phyloP scores from a whole-genome alignment of 2,113 vertebrate genomes.

The Leptobrachium leishanense region DNA sequence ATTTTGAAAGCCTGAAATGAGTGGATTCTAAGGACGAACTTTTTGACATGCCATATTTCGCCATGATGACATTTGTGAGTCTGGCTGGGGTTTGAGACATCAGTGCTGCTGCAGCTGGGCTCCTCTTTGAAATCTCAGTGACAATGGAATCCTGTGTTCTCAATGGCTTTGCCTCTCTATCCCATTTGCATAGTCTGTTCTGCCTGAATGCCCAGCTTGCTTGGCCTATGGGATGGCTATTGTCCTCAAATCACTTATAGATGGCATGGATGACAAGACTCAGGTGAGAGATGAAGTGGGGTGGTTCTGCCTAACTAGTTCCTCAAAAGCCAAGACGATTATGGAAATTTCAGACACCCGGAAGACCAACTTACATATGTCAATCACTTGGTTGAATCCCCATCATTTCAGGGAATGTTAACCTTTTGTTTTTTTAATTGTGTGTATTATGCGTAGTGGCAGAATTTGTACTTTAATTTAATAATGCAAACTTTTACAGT shows the following conservation, averaged over 20 bases:
- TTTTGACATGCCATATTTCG: conserved; percentile 66
- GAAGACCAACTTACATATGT: neutral
- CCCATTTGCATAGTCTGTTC: conserved; percentile 83
- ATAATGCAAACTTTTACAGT: too few species aligned
- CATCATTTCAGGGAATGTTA: too few species aligned
- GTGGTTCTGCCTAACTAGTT: conserved; percentile 52
- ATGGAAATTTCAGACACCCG: conserved; percentile 56
- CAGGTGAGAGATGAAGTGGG: conserved; percentile 77
- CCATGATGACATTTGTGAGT: conserved; percentile 68
- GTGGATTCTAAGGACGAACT: conserved; percentile 60
- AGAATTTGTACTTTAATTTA: too few species aligned
- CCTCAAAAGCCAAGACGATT: conserved; percentile 12
- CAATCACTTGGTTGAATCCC: neutral
- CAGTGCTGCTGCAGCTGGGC: conserved; percentile 76
- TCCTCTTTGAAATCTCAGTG: conserved; percentile 67
- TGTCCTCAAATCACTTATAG: conserved; percentile 78
- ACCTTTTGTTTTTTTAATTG: too few species aligned
- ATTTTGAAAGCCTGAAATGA: conserved; percentile 53
- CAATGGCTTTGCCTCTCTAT: conserved; percentile 69
- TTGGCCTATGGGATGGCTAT: conserved; percentile 67
- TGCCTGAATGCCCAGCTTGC: conserved; percentile 79
- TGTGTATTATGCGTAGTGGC: too few species aligned
- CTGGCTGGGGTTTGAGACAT: conserved; percentile 62
- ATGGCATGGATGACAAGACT: conserved; percentile 73
- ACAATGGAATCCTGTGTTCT: conserved; percentile 60